Evolutionary conservation across 2,113 vertebrate genomes (phyloP).

Genomic region (Fulica atra): DNA sequence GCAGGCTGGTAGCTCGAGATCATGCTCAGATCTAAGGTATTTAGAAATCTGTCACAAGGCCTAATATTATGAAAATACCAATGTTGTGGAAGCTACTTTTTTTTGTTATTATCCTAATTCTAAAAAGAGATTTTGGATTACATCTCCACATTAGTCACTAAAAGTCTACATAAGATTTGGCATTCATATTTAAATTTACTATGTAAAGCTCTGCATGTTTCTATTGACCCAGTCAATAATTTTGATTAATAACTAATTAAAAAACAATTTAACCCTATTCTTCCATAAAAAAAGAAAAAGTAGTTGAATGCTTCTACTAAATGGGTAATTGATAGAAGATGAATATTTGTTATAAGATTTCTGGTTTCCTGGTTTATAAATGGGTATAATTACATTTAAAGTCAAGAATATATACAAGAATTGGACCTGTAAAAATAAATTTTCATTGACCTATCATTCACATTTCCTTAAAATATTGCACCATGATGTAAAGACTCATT

Average conservation of each 20-base stretch:
- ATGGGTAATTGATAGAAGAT: background rate
- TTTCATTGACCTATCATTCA: background rate
- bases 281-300: background rate
- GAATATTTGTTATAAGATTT: background rate
- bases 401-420: background rate
- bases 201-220: background rate
- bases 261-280: background rate
- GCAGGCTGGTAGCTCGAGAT: background rate
- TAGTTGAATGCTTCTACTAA: background rate
- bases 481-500: background rate
- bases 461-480: background rate
- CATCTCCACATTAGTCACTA: background rate
- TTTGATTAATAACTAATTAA: background rate
- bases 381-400: background rate
- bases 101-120: background rate
- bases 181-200: background rate
- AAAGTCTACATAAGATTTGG: background rate
- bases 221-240: background rate
- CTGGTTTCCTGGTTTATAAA: background rate
- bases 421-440: background rate
- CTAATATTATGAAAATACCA: background rate
- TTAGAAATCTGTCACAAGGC: background rate
- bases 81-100: background rate
- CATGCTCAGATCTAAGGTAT: background rate
- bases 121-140: background rate